These are phyloP conservation scores for Pseudanteris insignis DNA, from an alignment of 2,888 invertebrate genomes.

Conservation along the genomic window DNA sequence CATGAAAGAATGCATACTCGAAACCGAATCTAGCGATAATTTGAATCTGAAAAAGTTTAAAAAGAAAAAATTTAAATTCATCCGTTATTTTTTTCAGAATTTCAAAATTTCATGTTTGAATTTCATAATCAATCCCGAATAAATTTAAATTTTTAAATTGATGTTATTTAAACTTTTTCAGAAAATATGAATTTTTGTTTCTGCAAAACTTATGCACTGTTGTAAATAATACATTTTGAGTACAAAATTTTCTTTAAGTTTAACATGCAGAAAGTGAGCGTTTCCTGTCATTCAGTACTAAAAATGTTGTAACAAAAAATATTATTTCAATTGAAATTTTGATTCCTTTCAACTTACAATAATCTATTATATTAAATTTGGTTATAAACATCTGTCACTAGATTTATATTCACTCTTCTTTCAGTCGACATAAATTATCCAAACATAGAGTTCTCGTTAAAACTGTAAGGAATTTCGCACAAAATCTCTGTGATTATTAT, in stretches of 20 bases:
- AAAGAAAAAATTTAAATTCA: not conserved
- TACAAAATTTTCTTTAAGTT: conserved; percentile 32
- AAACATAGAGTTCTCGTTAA: too few relatives aligned
- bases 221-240: conserved; percentile 27
- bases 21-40: not conserved
- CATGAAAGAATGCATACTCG: conserved; percentile 1
- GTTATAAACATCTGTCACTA: too few relatives aligned
- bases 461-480: too few relatives aligned
- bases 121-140: too few relatives aligned
- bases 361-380: too few relatives aligned
- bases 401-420: too few relatives aligned
- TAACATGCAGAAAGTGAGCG: conserved; percentile 15
- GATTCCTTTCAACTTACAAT: too few relatives aligned
- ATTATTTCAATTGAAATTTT: too few relatives aligned
- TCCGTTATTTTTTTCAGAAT: not conserved
- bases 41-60: conserved; percentile 2
- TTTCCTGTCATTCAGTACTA: conserved; percentile 29
- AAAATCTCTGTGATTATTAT: too few relatives aligned
- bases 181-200: conserved; percentile 10
- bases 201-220: conserved; percentile 30
- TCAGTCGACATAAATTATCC: too few relatives aligned
- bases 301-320: too few relatives aligned
- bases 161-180: conserved; percentile 6
- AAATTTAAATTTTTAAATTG: too few relatives aligned
- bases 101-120: not conserved